Evolutionary conservation across 2,797 vertebrate species (phyloP).

Genomic region (Eremophila alpestris): DNA sequence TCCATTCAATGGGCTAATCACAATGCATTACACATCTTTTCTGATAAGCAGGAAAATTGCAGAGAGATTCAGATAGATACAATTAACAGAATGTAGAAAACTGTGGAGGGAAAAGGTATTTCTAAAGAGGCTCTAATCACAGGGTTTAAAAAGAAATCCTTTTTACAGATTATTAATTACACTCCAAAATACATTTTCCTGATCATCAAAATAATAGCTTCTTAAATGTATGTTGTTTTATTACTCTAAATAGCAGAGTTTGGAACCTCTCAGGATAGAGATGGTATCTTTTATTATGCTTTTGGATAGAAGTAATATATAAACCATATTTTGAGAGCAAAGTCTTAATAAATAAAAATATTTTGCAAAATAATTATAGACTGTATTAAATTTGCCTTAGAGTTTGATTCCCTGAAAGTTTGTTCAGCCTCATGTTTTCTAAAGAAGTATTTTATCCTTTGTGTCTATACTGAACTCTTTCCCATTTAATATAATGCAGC

Average conservation of each 20-base stretch:
- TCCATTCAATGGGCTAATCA: constrained; percentile 11
- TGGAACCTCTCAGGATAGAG: neutral
- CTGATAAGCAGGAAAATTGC: constrained; percentile 25
- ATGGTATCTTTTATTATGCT: neutral
- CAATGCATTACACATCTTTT: constrained; percentile 15
- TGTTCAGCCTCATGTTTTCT: neutral
- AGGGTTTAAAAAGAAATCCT: constrained; percentile 17
- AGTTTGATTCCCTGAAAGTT: neutral
- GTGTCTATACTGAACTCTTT: neutral
- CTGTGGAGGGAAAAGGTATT: neutral
- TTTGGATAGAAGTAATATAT: neutral
- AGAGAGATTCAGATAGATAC: constrained; percentile 4
- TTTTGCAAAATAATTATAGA: neutral
- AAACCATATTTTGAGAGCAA: neutral
- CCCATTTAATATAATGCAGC: neutral
- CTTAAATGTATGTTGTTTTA: neutral
- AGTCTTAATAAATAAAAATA: neutral
- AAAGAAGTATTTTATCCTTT: neutral
- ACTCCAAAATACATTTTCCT: neutral
- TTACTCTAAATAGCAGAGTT: constrained; percentile 21
- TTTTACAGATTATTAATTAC: constrained; percentile 34
- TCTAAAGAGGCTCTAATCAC: constrained; percentile 41
- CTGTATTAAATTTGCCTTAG: neutral
- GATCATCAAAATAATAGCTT: constrained; percentile 17
- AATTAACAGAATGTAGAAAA: neutral